Percentiles rank a stretch among this genome's conserved stretches.
Evolutionary conservation across 2,797 vertebrate genomes (phyloP).

Genomic region (Onychomys leucogaster): DNA sequence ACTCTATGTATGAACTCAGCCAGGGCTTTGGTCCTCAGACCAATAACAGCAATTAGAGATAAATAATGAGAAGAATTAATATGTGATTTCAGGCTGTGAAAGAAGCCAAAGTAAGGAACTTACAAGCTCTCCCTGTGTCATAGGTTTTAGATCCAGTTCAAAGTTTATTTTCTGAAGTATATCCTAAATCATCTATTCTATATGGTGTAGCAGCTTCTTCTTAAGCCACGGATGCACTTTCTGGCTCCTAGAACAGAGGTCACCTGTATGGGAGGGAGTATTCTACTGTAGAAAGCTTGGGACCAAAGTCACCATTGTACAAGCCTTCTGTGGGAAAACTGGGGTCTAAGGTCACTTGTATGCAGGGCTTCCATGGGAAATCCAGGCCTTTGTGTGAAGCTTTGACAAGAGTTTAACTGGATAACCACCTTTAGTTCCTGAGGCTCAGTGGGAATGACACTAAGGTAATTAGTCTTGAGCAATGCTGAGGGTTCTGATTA

Average conservation of each 20-base stretch:
- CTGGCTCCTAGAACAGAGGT: conserved; percentile 20
- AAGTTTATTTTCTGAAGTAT: not conserved
- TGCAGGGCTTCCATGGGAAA: not conserved
- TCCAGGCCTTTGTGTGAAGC: not conserved
- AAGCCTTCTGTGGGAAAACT: not conserved
- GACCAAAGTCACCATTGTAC: not conserved
- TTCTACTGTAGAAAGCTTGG: not conserved
- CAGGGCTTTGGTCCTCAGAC: conserved; percentile 49
- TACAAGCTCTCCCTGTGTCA: not conserved
- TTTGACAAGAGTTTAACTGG: not conserved
- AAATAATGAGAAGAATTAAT: conserved; percentile 54
- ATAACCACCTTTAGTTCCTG: not conserved
- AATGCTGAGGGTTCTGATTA: not conserved
- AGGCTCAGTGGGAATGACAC: conserved; percentile 55
- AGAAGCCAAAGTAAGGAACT: not conserved
- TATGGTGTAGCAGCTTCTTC: conserved; percentile 49
- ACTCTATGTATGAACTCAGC: not conserved
- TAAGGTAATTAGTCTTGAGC: conserved; percentile 66
- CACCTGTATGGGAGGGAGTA: not conserved
- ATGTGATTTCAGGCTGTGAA: conserved; percentile 41
- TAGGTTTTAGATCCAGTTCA: not conserved
- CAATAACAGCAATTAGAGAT: conserved; percentile 14
- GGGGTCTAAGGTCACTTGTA: not conserved
- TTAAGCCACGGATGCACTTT: not conserved
- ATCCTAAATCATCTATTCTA: not conserved